phyloP scores from a whole-genome alignment of 2,888 invertebrate genomes.

The Unio delphinus region DNA sequence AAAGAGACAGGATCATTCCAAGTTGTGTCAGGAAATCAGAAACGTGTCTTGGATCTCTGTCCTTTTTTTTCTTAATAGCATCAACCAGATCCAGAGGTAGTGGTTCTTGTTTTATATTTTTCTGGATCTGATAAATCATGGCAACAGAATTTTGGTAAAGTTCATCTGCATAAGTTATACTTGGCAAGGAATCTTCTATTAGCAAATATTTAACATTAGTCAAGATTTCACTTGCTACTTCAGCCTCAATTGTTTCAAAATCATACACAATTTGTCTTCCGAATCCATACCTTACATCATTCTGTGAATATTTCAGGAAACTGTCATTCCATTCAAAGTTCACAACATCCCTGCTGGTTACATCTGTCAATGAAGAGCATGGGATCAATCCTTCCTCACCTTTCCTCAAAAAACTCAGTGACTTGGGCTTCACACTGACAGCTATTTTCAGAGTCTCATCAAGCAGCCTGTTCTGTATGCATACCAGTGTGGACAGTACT shows the following conservation, averaged over 20 bases:
- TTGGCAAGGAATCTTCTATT: slow-evolving; percentile 16
- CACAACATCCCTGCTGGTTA: slow-evolving; percentile 12
- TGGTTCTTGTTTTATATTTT: slow-evolving; percentile 21
- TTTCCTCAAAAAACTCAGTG: slow-evolving; percentile 17
- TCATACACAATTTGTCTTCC: slow-evolving; percentile 32
- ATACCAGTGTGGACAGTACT: slow-evolving; percentile 19
- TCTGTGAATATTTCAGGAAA: slow-evolving; percentile 23
- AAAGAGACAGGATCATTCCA: slow-evolving; percentile 35
- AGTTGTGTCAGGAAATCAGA: slow-evolving; percentile 28
- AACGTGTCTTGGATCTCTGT: slow-evolving; percentile 15
- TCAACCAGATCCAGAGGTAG: slow-evolving; percentile 20
- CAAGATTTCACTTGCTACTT: slow-evolving; percentile 17
- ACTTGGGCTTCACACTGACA: slow-evolving; percentile 7
- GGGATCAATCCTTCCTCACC: slow-evolving; percentile 5
- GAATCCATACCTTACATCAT: slow-evolving; percentile 23
- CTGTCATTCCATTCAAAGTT: slow-evolving; percentile 15
- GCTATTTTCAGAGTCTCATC: slow-evolving; percentile 14
- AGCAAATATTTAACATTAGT: slow-evolving; percentile 19
- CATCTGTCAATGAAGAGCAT: slow-evolving; percentile 18
- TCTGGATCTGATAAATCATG: slow-evolving; percentile 18
- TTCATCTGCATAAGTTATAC: slow-evolving; percentile 37
- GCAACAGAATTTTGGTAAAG: slow-evolving; percentile 33
- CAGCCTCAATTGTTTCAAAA: slow-evolving; percentile 33
- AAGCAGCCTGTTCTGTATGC: slow-evolving; percentile 35
- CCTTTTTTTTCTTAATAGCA: slow-evolving; percentile 16